Percentiles rank a stretch among this genome's conserved stretches.
These are phyloP conservation scores for Xylocopa sonorina DNA, from an alignment of 1,140 invertebrate genomes.

Conservation along the genomic window DNA sequence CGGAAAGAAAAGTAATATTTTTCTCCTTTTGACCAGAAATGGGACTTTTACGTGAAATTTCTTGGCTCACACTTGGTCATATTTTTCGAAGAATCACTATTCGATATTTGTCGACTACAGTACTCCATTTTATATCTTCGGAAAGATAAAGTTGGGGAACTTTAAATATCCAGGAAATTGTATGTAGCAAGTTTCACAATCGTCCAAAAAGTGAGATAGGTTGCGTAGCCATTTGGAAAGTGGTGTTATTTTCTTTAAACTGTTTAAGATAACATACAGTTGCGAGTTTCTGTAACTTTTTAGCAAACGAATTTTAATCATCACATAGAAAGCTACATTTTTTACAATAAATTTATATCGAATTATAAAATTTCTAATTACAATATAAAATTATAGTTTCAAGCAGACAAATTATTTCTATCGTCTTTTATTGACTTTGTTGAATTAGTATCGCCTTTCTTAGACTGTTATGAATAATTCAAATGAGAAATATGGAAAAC, in stretches of 20 bases:
- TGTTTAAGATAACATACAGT: background rate
- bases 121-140: background rate
- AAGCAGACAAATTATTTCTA: no score
- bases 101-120: background rate
- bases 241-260: background rate
- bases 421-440: no score
- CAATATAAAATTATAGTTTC: background rate
- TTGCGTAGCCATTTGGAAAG: conserved; percentile 7
- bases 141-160: conserved; percentile 8
- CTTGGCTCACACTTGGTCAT: background rate
- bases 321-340: no score
- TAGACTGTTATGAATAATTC: no score
- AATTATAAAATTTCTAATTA: no score
- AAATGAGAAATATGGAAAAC: no score
- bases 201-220: background rate
- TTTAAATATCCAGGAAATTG: conserved; percentile 10
- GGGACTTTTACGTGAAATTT: background rate
- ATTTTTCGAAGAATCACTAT: background rate
- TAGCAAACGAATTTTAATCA: no score
- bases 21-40: background rate
- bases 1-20: background rate
- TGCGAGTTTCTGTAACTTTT: background rate
- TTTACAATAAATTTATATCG: no score
- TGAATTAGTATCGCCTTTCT: no score
- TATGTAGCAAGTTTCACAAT: no score